phyloP scores from a whole-genome alignment of 1,140 invertebrate genomes.

The Oreohelix idahoensis region DNA sequence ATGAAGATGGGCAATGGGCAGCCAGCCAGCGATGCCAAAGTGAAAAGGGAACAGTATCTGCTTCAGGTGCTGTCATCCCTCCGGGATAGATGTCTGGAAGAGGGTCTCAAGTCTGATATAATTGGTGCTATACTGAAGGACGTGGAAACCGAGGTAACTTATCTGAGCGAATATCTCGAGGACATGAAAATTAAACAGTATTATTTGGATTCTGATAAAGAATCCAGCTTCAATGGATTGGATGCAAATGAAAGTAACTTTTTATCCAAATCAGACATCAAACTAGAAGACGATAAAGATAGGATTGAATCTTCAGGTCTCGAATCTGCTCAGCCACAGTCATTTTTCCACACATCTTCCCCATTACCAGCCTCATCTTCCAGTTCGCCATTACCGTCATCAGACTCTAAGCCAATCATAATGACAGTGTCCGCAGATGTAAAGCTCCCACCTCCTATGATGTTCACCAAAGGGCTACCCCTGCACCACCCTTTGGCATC shows the following conservation, averaged over 20 bases:
- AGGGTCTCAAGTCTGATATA: conserved; percentile 19
- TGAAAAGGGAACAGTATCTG: conserved; percentile 16
- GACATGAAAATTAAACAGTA: conserved; percentile 31
- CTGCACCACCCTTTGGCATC: conserved; percentile 40
- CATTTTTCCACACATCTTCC: conserved; percentile 13
- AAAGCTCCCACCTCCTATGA: background rate
- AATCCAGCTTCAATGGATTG: conserved; percentile 3
- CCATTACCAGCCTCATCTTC: background rate
- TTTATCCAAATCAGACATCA: conserved; percentile 7
- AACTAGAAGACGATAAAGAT: background rate
- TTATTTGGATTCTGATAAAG: background rate
- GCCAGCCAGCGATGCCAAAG: conserved; percentile 6
- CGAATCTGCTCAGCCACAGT: background rate
- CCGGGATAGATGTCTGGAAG: conserved; percentile 18
- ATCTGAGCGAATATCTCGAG: conserved; percentile 19
- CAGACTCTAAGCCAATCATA: conserved; percentile 26
- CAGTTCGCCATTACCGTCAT: conserved; percentile 12
- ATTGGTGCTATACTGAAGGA: conserved; percentile 29
- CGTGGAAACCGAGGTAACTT: conserved; percentile 21
- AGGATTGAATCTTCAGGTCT: background rate
- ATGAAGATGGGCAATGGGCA: conserved; percentile 20
- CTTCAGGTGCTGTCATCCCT: conserved; percentile 30
- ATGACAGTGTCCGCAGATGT: conserved; percentile 27
- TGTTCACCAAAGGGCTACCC: conserved; percentile 27
- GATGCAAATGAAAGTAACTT: conserved; percentile 1